These are phyloP conservation scores for Myocastor coypus DNA, from an alignment of 2,113 vertebrate genomes.

Conservation along the genomic window DNA sequence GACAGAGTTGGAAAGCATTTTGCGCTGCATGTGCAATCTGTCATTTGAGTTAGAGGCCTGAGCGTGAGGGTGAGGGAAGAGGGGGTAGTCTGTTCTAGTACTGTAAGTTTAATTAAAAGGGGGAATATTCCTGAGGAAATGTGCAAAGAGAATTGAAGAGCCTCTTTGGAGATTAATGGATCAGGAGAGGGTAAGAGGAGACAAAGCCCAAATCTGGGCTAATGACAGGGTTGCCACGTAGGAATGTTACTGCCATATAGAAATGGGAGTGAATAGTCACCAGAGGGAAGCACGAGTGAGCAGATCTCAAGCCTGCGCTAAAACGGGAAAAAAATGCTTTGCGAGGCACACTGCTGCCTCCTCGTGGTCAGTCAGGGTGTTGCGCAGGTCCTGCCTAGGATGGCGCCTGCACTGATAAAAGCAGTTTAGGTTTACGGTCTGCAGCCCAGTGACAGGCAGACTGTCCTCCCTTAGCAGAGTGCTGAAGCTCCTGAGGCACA, in stretches of 20 bases:
- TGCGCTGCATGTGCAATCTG: background rate
- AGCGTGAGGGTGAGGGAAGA: too few species aligned
- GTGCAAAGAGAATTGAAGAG: background rate
- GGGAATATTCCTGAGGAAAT: background rate
- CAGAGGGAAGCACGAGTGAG: background rate
- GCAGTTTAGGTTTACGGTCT: background rate
- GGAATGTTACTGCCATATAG: background rate
- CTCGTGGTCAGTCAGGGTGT: background rate
- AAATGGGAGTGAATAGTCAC: background rate
- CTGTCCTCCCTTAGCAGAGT: background rate
- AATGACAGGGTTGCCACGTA: background rate
- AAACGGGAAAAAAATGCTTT: background rate
- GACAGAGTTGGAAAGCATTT: background rate
- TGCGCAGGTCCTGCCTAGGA: background rate
- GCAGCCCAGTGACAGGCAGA: background rate
- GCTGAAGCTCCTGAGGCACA: background rate
- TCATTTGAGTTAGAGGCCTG: background rate
- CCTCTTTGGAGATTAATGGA: background rate
- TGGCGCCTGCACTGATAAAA: background rate
- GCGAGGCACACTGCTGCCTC: conserved; percentile 23
- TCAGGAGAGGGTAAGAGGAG: background rate
- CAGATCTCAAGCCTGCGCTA: background rate
- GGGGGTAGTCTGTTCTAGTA: background rate
- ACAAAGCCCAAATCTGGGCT: background rate
- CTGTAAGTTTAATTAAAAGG: background rate